Evolutionary conservation across 2,888 invertebrate species (phyloP), one percentile per base, ranked within the genome.

Genomic region (Polia nebulosa): DNA sequence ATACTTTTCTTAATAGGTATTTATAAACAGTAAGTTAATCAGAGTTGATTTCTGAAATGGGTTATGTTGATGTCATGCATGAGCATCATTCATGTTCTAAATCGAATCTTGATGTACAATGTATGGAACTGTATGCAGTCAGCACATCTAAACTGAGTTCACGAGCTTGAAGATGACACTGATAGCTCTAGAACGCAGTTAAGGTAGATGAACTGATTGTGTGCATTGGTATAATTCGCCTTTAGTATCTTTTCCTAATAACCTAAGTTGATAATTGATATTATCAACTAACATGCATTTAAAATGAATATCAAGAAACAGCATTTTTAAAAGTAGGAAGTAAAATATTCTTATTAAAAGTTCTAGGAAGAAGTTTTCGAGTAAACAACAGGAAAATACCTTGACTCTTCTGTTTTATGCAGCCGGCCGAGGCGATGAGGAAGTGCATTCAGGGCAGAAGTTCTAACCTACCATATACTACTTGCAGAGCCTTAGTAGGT

Each of bases 351-450:
- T 65, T 59, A 70, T 56, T 70, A 70, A 51, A 59, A 62, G 22
- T 27, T 67, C 17, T 55, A 80, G 70, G 71, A 79, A 76, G 57
- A 61, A 62, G 45, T 60, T 78, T 78, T 17, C n/a, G 25, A 75
- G 52, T 76, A 9, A 53, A 49, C 47, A 78, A 78, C 78, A 81
- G 81, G 81, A 79, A 81, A 79, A 67, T 11, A 63, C 81, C 81
- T 81, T 81, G 81, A 58, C 11, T 61, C 65, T 58, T 79, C 62
- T 76, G 56, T 78, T 76, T 70, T 70, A 70, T 70, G 59, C 60
- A 65, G 20, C n/a, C n/a, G 44, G 59, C 68, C 76, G 73, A 74
- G 65, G 41, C 29, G 57, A 56, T 27, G 9, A 72, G 81, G 81
- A 81, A 81, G 65, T 76, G 73, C 81, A 80, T 61, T 51, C 52